Evolutionary conservation across 2,888 invertebrate species (phyloP), one percentile per base, ranked within the genome.

Genomic region (Macroteleia sp.): DNA sequence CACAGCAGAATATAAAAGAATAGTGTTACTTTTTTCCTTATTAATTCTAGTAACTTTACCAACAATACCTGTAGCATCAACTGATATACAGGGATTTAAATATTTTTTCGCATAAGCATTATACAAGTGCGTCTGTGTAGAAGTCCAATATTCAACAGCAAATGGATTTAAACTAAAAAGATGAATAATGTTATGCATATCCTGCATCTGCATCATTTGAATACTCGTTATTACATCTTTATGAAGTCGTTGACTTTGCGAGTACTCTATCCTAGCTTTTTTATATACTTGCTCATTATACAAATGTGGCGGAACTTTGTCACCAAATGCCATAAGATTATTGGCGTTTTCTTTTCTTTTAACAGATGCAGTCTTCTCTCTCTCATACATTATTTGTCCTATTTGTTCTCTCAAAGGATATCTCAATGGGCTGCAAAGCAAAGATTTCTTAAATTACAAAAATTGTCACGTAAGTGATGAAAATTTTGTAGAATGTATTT

Each of bases 121-220:
- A 17, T 74, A 82, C 1, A 79, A 25, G 14, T 32, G 54, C 2
- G 8, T 46, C 34, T 66, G 66, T 0, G 44, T 5, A 12, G 66
- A 30, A 2, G 54, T 36, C 46, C 66, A 66, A 14, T 56, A 66
- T 12, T 54, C 44, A 1, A 66, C 36, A 46, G 0, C 17, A 22
- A 66, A 22, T 9, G 54, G 66, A 1, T 32, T 32, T n/a, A 10
- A 9, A 9, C 41, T 25, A n/a, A 67, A 34, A 2, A 4, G 0
- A 28, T 67, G 67, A 12, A 75, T 75, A 0, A 59, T n/a, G 28
- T 67, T 75, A 9, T 36, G 12, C 2, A 61, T 17, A 16, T 59
- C 41, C 9, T 34, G 32, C 8, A 32, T 19, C 12, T 61, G 9
- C 3, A 75, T 9, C 28, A 75, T 9, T 12, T 44, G 28, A 1